phyloP scores from a whole-genome alignment of 2,797 vertebrate species.

The Phoxinus dragarum region DNA sequence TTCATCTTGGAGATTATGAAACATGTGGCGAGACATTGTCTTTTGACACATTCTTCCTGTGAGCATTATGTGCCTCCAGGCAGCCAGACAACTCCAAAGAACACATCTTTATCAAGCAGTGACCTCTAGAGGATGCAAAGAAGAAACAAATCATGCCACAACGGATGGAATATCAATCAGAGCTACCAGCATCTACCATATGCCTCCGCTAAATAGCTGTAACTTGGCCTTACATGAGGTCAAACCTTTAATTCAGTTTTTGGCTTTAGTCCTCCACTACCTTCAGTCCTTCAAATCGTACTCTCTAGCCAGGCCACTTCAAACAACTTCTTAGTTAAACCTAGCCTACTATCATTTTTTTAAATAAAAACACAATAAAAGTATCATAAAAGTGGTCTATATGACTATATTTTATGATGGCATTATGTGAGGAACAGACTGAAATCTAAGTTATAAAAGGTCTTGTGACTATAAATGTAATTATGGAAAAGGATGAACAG shows the following conservation, averaged over 20 bases:
- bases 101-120: constrained; percentile 32
- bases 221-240: constrained; percentile 7
- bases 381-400: background rate
- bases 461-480: background rate
- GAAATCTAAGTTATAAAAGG: background rate
- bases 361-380: background rate
- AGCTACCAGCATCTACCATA: background rate
- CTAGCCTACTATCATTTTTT: background rate
- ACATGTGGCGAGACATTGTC: constrained; percentile 24
- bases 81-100: constrained; percentile 1
- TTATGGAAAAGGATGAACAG: background rate
- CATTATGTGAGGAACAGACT: background rate
- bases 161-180: background rate
- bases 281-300: background rate
- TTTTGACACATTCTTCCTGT: constrained; percentile 36
- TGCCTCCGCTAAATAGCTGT: constrained; percentile 2
- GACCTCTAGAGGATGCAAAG: constrained; percentile 37
- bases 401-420: background rate
- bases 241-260: background rate
- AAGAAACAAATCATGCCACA: background rate
- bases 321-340: background rate
- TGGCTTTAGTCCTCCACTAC: background rate
- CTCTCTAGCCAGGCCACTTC: too few relatives aligned
- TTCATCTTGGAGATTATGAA: constrained; percentile 33
- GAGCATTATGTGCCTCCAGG: background rate